Evolutionary conservation across 1,140 invertebrate species (phyloP).

Genomic region (Meloidogyne floridensis): DNA sequence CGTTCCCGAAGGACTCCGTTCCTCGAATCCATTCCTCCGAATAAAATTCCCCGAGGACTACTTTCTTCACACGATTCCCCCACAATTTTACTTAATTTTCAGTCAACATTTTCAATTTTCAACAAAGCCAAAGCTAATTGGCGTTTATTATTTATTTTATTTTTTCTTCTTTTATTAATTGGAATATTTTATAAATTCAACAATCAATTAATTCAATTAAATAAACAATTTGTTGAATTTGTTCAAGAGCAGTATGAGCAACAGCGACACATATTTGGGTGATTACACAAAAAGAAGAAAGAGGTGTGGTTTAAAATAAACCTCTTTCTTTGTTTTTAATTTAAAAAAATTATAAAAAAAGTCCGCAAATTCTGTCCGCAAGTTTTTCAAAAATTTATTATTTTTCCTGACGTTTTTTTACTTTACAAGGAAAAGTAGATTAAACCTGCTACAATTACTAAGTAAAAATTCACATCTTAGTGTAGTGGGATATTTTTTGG

Average conservation of each 20-base stretch:
- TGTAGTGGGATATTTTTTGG: too few species aligned
- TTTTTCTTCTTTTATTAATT: slow-evolving; percentile 9
- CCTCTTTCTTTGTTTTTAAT: not conserved
- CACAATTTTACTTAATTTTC: not conserved
- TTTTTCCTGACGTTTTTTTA: too few species aligned
- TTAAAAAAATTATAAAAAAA: not conserved
- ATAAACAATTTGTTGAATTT: slow-evolving; percentile 22
- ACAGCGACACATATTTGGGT: slow-evolving; percentile 25
- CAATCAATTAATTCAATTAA: slow-evolving; percentile 20
- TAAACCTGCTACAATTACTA: too few species aligned
- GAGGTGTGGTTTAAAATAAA: not conserved
- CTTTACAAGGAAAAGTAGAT: too few species aligned
- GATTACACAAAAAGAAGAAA: not conserved
- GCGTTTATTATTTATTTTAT: slow-evolving; percentile 3
- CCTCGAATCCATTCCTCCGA: not conserved
- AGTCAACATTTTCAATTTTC: not conserved
- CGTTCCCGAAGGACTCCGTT: too few species aligned
- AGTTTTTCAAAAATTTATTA: not conserved
- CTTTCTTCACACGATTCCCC: too few species aligned
- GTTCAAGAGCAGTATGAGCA: slow-evolving; percentile 18
- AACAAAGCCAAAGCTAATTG: slow-evolving; percentile 9
- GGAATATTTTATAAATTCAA: slow-evolving; percentile 16
- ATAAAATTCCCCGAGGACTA: not conserved
- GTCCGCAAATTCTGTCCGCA: slow-evolving; percentile 3
- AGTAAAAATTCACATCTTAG: too few species aligned